Conservation (phyloP, 2,888 invertebrate species). For the Liodrosophila aerea region DNA sequence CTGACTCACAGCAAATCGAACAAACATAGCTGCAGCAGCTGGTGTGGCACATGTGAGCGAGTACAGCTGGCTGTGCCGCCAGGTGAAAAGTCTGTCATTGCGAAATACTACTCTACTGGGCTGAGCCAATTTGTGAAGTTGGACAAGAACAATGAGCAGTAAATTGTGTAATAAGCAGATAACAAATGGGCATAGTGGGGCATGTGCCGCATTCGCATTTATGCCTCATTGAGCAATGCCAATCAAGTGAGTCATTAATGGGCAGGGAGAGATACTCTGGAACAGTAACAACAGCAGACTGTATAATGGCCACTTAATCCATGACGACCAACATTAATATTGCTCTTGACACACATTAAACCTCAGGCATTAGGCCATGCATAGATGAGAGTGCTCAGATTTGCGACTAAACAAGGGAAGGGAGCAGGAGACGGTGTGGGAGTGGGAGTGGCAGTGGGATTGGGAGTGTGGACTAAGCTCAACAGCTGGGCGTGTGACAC, state of each 20-base stretch:
- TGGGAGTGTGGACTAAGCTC: too few species aligned
- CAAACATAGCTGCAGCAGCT: not conserved
- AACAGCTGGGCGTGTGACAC: too few species aligned
- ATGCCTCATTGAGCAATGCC: conserved; percentile 64
- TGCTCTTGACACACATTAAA: conserved; percentile 70
- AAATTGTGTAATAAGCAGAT: conserved; percentile 70
- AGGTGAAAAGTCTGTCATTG: conserved; percentile 61
- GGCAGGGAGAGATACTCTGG: not conserved
- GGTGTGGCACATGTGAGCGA: too few species aligned
- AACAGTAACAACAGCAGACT: conserved; percentile 13
- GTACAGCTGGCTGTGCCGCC: conserved; percentile 44
- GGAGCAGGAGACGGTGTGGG: not conserved
- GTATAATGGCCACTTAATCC: conserved; percentile 65
- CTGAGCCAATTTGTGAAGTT: conserved; percentile 7
- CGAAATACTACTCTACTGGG: too few species aligned
- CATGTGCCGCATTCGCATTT: conserved; percentile 64
- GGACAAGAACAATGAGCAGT: conserved; percentile 14
- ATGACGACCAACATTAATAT: conserved; percentile 62
- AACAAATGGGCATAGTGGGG: conserved; percentile 59
- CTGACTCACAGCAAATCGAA: conserved; percentile 52
- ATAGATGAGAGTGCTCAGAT: not conserved
- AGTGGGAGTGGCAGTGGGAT: not conserved
- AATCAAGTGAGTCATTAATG: conserved; percentile 59
- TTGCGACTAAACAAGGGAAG: not conserved
- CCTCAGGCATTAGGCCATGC: conserved; percentile 18